phyloP scores from a whole-genome alignment of 2,113 vertebrate genomes.

The cattle (Bos taurus) region ARS-UCD2.0 NC_037350.1:49303001-49303500 shows the following conservation, averaged over 20 bases:
- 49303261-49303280: constrained; percentile 86
- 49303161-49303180: constrained; percentile 80
- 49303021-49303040: constrained; percentile 80
- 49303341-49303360: constrained; percentile 74
- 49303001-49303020: constrained; percentile 79
- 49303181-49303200: constrained; percentile 81
- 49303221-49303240: constrained; percentile 87
- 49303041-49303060: constrained; percentile 86
- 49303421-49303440: constrained; percentile 81
- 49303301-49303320: constrained; percentile 13
- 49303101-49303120: constrained; percentile 82
- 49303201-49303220: constrained; percentile 85
- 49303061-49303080: constrained; percentile 77
- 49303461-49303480: constrained; percentile 93
- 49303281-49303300: constrained; percentile 73
- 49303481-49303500: constrained; percentile 96
- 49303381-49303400: constrained; percentile 98
- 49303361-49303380: constrained; percentile 85
- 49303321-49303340: constrained; percentile 64
- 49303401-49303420: constrained; percentile 96
- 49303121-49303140: constrained; percentile 81
- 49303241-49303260: constrained; percentile 91
- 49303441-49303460: constrained; percentile 88
- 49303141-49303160: constrained; percentile 87
- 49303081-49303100: constrained; percentile 73